phyloP scores from a whole-genome alignment of 2,113 vertebrate genomes.

The Mionectes macconnelli region DNA sequence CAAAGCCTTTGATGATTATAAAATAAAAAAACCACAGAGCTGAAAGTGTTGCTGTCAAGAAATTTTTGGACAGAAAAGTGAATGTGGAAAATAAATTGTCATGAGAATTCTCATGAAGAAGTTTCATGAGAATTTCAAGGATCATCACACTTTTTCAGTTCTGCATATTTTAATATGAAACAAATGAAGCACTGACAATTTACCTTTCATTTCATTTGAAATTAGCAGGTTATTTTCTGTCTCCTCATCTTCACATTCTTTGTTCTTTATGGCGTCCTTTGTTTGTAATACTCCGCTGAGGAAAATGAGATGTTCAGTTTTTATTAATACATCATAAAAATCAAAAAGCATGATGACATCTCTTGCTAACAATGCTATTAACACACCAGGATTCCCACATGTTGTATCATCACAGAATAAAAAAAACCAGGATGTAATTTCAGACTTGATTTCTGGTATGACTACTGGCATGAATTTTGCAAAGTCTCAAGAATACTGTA shows the following conservation, averaged over 20 bases:
- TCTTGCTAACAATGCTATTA: not conserved
- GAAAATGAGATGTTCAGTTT: slow-evolving; percentile 35
- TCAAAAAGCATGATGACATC: not conserved
- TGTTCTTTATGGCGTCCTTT: slow-evolving; percentile 66
- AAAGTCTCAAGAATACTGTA: not conserved
- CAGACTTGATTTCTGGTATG: not conserved
- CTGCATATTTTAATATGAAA: not conserved
- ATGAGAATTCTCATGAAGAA: not conserved
- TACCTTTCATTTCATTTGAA: slow-evolving; percentile 81
- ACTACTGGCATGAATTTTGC: not conserved
- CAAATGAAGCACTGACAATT: not conserved
- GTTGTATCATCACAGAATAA: not conserved
- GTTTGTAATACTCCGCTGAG: slow-evolving; percentile 74
- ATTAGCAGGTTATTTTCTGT: slow-evolving; percentile 70
- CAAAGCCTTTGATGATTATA: not conserved
- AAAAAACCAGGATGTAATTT: not conserved
- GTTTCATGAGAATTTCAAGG: not conserved
- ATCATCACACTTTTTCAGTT: not conserved
- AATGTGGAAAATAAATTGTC: not conserved
- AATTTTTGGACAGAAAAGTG: not conserved
- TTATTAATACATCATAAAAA: slow-evolving; percentile 25
- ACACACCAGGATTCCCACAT: not conserved
- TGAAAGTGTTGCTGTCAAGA: not conserved
- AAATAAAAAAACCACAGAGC: not conserved
- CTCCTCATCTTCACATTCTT: slow-evolving; percentile 68